Percentiles rank a stretch among this genome's conserved stretches.
phyloP scores from a whole-genome alignment of 2,888 invertebrate genomes.

The Drosophila anceps region DNA sequence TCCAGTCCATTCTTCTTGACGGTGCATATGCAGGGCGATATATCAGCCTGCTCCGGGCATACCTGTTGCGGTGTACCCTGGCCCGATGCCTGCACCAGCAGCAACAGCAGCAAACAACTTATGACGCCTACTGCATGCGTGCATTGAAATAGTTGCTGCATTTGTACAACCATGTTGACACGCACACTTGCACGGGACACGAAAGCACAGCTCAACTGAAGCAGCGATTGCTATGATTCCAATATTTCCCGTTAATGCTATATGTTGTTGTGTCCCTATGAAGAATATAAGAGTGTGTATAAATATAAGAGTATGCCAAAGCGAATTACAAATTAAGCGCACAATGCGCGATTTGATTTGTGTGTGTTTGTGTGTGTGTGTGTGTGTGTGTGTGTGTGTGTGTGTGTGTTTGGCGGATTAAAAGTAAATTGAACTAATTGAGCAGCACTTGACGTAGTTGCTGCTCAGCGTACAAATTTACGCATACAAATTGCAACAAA shows the following conservation, averaged over 20 bases:
- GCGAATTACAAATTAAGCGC: slow-evolving; percentile 68
- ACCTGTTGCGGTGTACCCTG: slow-evolving; percentile 87
- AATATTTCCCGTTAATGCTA: slow-evolving; percentile 50
- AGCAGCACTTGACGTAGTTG: slow-evolving; percentile 28
- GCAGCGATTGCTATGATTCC: slow-evolving; percentile 30
- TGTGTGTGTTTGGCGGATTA: slow-evolving; percentile 62
- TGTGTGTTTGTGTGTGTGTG: slow-evolving; percentile 14
- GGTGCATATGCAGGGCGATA: slow-evolving; percentile 92
- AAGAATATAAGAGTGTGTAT: slow-evolving; percentile 18
- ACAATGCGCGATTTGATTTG: slow-evolving; percentile 62
- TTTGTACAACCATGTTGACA: slow-evolving; percentile 53
- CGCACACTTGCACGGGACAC: background rate
- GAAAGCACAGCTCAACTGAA: slow-evolving; percentile 26
- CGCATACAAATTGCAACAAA: slow-evolving; percentile 45
- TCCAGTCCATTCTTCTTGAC: slow-evolving; percentile 96
- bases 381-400: slow-evolving; percentile 26
- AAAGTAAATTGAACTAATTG: slow-evolving; percentile 78
- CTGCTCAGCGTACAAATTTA: slow-evolving; percentile 16
- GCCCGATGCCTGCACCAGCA: slow-evolving; percentile 43
- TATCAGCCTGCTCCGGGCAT: slow-evolving; percentile 91
- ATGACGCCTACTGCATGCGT: slow-evolving; percentile 21
- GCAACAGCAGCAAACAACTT: slow-evolving; percentile 41
- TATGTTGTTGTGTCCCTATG: slow-evolving; percentile 68
- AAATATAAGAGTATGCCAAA: slow-evolving; percentile 27
- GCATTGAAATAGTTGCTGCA: slow-evolving; percentile 27